Evolutionary conservation across 2,797 vertebrate genomes (phyloP).

Genomic region (Ctenosaura bakeri): DNA sequence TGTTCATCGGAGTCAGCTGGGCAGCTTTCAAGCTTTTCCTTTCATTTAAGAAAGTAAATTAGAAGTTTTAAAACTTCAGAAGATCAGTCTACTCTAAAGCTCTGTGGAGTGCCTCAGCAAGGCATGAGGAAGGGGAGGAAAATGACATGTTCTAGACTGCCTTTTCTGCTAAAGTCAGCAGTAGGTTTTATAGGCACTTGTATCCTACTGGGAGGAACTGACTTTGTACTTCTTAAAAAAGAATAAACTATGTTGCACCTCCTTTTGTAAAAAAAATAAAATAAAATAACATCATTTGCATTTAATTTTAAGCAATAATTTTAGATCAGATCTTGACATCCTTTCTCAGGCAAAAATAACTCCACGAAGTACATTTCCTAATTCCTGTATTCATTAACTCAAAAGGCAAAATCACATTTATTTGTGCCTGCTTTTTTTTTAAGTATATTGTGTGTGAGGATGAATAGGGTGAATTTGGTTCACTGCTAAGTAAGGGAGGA

Average conservation of each 20-base stretch:
- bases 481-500: not conserved
- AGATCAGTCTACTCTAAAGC: conserved; percentile 61
- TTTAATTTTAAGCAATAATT: conserved; percentile 26
- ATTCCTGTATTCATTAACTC: conserved; percentile 19
- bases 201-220: conserved; percentile 36
- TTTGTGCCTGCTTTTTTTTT: not conserved
- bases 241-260: conserved; percentile 8
- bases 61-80: conserved; percentile 73
- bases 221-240: conserved; percentile 22
- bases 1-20: conserved; percentile 47
- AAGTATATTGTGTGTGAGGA: not conserved
- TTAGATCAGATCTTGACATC: not conserved
- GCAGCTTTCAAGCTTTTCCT: conserved; percentile 70
- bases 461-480: not conserved
- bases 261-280: conserved; percentile 1
- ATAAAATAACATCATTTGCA: conserved; percentile 34
- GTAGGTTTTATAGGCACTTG: conserved; percentile 64
- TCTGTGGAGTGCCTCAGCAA: conserved; percentile 67
- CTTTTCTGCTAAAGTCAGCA: conserved; percentile 55
- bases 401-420: conserved; percentile 14
- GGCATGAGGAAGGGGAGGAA: conserved; percentile 46
- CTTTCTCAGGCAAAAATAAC: conserved; percentile 17
- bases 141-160: conserved; percentile 44
- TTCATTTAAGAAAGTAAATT: conserved; percentile 75
- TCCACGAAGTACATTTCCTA: not conserved